phyloP scores from a whole-genome alignment of 2,797 vertebrate genomes.

The Thripadectes ignobilis region DNA sequence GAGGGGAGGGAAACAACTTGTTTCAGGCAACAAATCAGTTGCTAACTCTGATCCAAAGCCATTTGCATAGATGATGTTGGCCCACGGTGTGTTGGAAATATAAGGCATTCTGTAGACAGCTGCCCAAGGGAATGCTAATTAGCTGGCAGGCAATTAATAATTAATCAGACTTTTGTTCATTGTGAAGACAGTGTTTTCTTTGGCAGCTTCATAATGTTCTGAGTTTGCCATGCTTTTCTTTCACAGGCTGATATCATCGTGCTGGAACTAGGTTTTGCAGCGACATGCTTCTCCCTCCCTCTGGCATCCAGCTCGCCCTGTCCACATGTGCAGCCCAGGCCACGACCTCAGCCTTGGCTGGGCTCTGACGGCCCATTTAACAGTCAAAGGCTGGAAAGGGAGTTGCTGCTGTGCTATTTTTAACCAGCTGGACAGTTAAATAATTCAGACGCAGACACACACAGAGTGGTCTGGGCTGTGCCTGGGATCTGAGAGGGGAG shows the following conservation, averaged over 20 bases:
- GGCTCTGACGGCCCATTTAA: constrained; percentile 4
- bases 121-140: constrained; percentile 75
- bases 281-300: neutral
- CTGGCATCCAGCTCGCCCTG: constrained; percentile 19
- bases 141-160: constrained; percentile 76
- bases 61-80: constrained; percentile 43
- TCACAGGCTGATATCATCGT: constrained; percentile 36
- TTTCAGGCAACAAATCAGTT: constrained; percentile 59
- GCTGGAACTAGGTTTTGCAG: neutral
- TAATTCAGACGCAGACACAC: constrained; percentile 27
- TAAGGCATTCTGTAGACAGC: constrained; percentile 58
- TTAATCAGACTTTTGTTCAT: constrained; percentile 74
- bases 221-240: constrained; percentile 44
- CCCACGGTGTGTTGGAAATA: constrained; percentile 42
- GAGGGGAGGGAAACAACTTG: constrained; percentile 24
- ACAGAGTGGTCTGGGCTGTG: neutral
- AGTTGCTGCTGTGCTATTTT: constrained; percentile 63
- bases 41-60: constrained; percentile 3
- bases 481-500: constrained; percentile 1
- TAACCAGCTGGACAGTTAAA: constrained; percentile 56
- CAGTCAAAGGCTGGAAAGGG: constrained; percentile 45
- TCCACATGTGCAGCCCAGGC: constrained; percentile 39
- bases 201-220: constrained; percentile 46
- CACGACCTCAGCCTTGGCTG: constrained; percentile 39
- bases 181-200: constrained; percentile 69